Base-by-base conservation (phyloP, 2,113 vertebrate species). In the Crypturellus undulatus region DNA sequence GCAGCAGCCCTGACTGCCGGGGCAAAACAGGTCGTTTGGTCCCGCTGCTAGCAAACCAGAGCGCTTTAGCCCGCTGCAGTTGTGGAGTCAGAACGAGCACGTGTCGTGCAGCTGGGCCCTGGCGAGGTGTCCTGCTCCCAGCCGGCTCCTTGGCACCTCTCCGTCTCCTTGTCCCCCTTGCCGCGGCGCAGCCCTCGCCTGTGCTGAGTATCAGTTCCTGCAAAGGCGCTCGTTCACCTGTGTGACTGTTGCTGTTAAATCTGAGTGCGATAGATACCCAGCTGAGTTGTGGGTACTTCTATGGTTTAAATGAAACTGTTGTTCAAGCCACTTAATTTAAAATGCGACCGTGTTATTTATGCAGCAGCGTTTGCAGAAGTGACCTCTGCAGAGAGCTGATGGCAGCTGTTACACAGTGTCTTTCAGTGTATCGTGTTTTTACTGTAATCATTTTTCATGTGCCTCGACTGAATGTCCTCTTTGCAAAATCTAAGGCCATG, bases 91-190 rank as follows among this genome's bases (percentile, higher is more conserved):
- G n/a, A 63, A 45, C 5, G 45, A 45, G 59, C 59, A n/a, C 7
- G 20, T 0, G 5, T 34, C 51, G 32, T 24, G 1, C 0, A 0
- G 30, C 52, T 58, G n/a, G 30, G 25, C 9, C 13, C 77, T 21
- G 6, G 17, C n/a, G 28, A 54, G 10, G 9, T 30, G 43, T 16
- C 1, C 0, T 10, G 20, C 22, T 81, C 42, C 49, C 49, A 15
- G 28, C 28, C 30, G 30, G 26, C 36, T 49, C n/a, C 34, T n/a
- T 54, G 0, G 24, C 13, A 3, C 17, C 11, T 43, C 34, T 30
- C 15, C 34, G n/a, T 38, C 42, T 45, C 20, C 1, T 11, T n/a
- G 36, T 30, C 40, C 51, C 32, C 8, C 28, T 34, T 11, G 3
- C 38, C 15, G 14, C 59, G 12, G 18, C 38, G 22, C 5, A 22